Conservation (phyloP, 2,888 invertebrate species). For the Apodemia mormo region DNA sequence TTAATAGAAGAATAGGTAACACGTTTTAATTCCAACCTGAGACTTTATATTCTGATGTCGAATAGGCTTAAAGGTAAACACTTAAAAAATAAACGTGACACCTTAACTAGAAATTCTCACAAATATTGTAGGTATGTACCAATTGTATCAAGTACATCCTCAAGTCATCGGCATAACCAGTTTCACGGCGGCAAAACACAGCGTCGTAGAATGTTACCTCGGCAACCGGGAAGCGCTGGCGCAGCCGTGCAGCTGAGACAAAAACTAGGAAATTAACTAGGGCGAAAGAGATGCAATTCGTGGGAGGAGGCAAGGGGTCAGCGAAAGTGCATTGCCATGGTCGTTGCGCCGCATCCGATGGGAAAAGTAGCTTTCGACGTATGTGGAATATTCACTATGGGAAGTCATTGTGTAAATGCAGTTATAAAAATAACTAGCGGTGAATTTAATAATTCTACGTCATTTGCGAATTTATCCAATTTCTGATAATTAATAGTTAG, state of each 20-base stretch:
- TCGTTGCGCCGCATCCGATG: constrained; percentile 70
- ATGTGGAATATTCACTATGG: constrained; percentile 62
- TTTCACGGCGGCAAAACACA: constrained; percentile 77
- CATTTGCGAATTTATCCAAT: no score
- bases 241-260: constrained; percentile 64
- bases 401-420: constrained; percentile 39
- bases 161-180: constrained; percentile 78
- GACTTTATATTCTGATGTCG: no score
- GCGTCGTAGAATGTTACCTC: constrained; percentile 75
- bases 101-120: not conserved
- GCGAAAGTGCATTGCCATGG: constrained; percentile 81
- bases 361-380: constrained; percentile 68
- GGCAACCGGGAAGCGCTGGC: constrained; percentile 70
- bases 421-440: no score
- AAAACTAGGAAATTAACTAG: constrained; percentile 57
- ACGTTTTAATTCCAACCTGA: no score
- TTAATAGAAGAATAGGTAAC: no score
- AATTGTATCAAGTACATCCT: constrained; percentile 76
- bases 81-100: not conserved
- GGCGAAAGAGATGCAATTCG: constrained; percentile 62
- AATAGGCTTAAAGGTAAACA: no score
- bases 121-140: not conserved
- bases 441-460: no score
- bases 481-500: no score
- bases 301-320: constrained; percentile 78